phyloP scores from a whole-genome alignment of 2,888 invertebrate species.

The Sinhomidia bicolor region DNA sequence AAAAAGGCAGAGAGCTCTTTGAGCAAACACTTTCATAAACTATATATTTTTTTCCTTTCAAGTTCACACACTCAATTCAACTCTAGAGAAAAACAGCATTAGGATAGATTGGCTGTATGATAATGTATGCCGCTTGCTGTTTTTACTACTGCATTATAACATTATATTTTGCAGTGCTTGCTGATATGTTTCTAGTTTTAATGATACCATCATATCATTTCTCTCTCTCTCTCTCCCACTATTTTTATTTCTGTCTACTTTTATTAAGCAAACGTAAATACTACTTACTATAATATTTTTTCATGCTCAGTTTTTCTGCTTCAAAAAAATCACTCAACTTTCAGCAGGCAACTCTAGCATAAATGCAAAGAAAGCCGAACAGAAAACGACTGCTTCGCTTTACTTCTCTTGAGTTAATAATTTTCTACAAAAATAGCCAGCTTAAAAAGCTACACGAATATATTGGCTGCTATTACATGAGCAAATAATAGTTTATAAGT shows the following conservation, averaged over 20 bases:
- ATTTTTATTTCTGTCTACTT: neutral
- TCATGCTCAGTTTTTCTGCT: conserved; percentile 50
- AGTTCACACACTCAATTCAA: conserved; percentile 11
- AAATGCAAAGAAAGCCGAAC: neutral
- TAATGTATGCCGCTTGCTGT: neutral
- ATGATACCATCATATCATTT: neutral
- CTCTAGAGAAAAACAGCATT: neutral
- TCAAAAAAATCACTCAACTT: conserved; percentile 58
- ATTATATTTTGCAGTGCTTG: neutral
- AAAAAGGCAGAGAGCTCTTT: conserved; percentile 25
- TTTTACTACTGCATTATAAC: too few relatives aligned
- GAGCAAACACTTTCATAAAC: conserved; percentile 60
- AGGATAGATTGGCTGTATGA: neutral
- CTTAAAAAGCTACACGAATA: neutral
- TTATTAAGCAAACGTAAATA: conserved; percentile 17
- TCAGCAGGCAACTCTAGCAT: neutral
- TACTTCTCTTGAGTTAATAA: neutral
- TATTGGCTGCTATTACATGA: too few relatives aligned
- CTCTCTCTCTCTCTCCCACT: neutral
- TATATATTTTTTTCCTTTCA: conserved; percentile 21
- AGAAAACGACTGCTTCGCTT: neutral
- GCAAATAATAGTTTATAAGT: too few relatives aligned
- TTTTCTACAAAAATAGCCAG: conserved; percentile 40
- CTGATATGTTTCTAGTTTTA: neutral
- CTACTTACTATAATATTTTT: too few relatives aligned